Evolutionary conservation across 2,888 invertebrate genomes (phyloP), one percentile per base, ranked within the genome.

Genomic region (Melitaea athalia): DNA sequence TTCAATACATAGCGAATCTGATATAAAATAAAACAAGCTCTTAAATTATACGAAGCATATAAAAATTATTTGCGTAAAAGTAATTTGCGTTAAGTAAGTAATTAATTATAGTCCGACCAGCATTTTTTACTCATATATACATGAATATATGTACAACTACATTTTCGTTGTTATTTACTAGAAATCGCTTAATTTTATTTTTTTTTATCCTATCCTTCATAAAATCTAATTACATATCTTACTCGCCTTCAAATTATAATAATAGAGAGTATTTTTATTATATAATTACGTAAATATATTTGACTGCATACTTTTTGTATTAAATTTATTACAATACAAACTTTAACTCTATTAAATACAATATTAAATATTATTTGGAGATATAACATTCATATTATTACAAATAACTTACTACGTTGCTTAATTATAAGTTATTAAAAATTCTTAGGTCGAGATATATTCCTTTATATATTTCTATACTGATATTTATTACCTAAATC

Each of bases 101-200:
- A 69, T 55, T 69, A 62, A 76, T 85, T 85, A 85, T 86, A 84
- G 85, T 85, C 85, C 69, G 80, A 71, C 80, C 85, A 86, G 85
- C 85, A 85, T 79, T 77, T 70, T 74, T 70, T 81, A 82, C 74
- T 67, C 82, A 84, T 84, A 74, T 84, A 74, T 84, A 85, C 81
- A 83, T 66, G 69, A n/a, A 63, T 31, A n/a, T 76, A 78, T 69
- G 63, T 75, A 75, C 74, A 76, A 61, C 6, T 55, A 75, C 70
- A 69, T 60, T 59, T 75, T 76, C 72, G 67, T 74, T 72, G 69
- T 74, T 68, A 59, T 64, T 65, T 70, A 73, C 68, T 59, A 68
- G n/a, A 31, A 63, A 59, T 59, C 31, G 59, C 15, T 68, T 72
- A 70, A 68, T 70, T 65, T 70, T 70, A 70, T 66, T 70, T 65